Conservation (phyloP, 2,888 invertebrate species). For the Acleris emargana region DNA sequence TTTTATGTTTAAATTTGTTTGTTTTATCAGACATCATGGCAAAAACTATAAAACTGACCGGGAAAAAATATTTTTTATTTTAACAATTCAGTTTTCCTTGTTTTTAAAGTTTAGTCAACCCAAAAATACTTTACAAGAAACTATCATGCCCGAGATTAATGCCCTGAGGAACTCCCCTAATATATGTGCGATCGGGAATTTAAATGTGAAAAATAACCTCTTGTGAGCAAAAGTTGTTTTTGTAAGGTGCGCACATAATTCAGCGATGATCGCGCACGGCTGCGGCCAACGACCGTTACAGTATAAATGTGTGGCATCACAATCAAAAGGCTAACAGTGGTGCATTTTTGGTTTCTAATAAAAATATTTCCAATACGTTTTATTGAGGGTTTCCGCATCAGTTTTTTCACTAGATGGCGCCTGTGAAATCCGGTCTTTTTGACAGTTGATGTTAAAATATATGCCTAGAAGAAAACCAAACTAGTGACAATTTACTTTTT, state of each 20-base stretch:
- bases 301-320: constrained; percentile 21
- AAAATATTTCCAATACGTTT: not conserved
- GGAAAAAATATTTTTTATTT: too few relatives aligned
- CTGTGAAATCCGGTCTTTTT: too few relatives aligned
- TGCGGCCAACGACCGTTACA: constrained; percentile 49
- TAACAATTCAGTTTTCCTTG: too few relatives aligned
- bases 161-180: not conserved
- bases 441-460: too few relatives aligned
- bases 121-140: not conserved
- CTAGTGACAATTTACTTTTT: too few relatives aligned
- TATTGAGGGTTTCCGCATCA: too few relatives aligned
- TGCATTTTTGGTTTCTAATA: not conserved
- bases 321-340: not conserved
- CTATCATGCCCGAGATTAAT: not conserved
- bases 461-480: too few relatives aligned
- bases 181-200: constrained; percentile 5
- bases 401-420: too few relatives aligned
- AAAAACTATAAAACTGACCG: too few relatives aligned
- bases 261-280: constrained; percentile 58
- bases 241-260: constrained; percentile 51
- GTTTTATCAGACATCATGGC: too few relatives aligned
- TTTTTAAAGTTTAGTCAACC: not conserved
- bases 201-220: constrained; percentile 27
- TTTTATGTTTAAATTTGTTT: too few relatives aligned
- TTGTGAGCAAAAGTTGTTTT: constrained; percentile 27